Evolutionary conservation across 2,888 invertebrate species (phyloP).

Genomic region (Caenorhabditis macrosperma): DNA sequence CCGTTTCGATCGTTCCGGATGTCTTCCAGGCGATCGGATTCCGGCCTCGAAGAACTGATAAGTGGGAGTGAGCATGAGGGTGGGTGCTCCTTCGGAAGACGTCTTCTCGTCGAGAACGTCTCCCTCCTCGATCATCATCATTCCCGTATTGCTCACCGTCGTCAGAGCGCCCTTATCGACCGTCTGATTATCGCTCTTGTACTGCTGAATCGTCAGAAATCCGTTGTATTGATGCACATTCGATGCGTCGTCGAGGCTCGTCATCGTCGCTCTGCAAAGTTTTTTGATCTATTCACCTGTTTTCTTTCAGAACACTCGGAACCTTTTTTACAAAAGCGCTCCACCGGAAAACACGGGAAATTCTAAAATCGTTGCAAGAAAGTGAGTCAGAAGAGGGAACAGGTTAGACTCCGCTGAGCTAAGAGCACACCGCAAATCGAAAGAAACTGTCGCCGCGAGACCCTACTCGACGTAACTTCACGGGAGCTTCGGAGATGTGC

Average conservation of each 20-base stretch:
- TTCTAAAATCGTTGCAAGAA: no score
- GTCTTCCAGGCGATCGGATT: background rate
- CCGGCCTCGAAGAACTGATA: slow-evolving; percentile 37
- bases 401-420: no score
- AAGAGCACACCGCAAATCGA: no score
- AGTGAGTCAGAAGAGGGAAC: no score
- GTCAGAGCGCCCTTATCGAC: slow-evolving; percentile 60
- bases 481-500: no score
- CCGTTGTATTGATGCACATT: slow-evolving; percentile 65
- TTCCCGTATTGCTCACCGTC: slow-evolving; percentile 62
- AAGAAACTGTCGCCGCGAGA: no score
- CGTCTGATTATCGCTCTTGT: slow-evolving; percentile 50
- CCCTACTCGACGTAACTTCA: no score
- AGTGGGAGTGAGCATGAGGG: slow-evolving; percentile 57
- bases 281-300: no score
- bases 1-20: slow-evolving; percentile 47
- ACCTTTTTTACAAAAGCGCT: no score
- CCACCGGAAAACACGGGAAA: no score
- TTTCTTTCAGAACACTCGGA: no score
- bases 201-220: slow-evolving; percentile 69
- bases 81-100: slow-evolving; percentile 43
- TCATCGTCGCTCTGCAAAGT: slow-evolving; percentile 60
- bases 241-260: slow-evolving; percentile 50
- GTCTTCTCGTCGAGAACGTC: slow-evolving; percentile 57
- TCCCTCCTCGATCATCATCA: slow-evolving; percentile 69